These are phyloP conservation scores for Drosophila neutralis DNA, from an alignment of 2,888 invertebrate genomes.

Conservation along the genomic window DNA sequence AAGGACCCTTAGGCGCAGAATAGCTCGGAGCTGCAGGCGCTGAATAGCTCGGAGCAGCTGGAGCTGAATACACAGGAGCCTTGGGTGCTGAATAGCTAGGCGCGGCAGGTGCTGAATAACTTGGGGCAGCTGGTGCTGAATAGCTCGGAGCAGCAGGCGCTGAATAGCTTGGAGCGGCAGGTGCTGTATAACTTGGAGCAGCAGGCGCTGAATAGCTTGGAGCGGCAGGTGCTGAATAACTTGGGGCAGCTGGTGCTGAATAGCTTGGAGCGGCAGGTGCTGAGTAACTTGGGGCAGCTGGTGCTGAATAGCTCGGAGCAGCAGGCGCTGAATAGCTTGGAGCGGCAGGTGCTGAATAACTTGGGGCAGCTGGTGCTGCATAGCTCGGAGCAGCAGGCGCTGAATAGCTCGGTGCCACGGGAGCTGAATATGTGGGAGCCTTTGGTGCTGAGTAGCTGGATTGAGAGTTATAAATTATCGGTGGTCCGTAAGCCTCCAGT, in stretches of 20 bases:
- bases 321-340: slow-evolving; percentile 41
- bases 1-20: slow-evolving; percentile 17
- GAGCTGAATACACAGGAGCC: too few relatives aligned
- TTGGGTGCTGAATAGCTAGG: slow-evolving; percentile 25
- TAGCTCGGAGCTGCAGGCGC: not conserved
- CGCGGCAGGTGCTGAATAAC: slow-evolving; percentile 14
- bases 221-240: slow-evolving; percentile 29
- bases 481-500: slow-evolving; percentile 58
- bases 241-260: slow-evolving; percentile 2
- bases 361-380: slow-evolving; percentile 13
- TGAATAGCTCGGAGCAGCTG: not conserved
- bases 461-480: slow-evolving; percentile 52
- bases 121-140: too few relatives aligned
- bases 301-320: slow-evolving; percentile 32
- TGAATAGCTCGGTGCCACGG: slow-evolving; percentile 19
- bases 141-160: slow-evolving; percentile 4
- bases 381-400: slow-evolving; percentile 15
- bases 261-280: slow-evolving; percentile 21
- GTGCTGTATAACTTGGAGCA: slow-evolving; percentile 3
- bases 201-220: slow-evolving; percentile 8
- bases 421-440: slow-evolving; percentile 26
- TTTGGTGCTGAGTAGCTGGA: slow-evolving; percentile 48
- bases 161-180: slow-evolving; percentile 11
- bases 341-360: slow-evolving; percentile 28
- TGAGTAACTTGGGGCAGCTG: slow-evolving; percentile 19